phyloP scores from a whole-genome alignment of 2,797 vertebrate species.

The Malacoraja senta region DNA sequence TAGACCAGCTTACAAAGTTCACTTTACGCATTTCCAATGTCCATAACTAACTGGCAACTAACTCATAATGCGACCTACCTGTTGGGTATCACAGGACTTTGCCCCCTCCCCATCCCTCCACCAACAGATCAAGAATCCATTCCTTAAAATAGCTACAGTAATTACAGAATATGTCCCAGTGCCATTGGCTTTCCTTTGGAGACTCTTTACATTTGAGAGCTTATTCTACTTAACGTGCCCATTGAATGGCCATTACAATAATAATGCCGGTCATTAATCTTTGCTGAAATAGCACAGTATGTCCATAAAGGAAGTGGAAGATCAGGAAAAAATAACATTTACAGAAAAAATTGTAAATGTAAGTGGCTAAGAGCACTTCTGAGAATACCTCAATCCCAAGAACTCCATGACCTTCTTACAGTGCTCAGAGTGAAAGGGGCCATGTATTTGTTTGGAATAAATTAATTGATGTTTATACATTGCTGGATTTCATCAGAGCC shows the following conservation, averaged over 20 bases:
- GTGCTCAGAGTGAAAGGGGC: neutral
- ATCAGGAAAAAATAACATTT: neutral
- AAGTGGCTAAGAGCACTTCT: neutral
- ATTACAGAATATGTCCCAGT: neutral
- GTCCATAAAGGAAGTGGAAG: neutral
- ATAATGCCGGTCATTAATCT: neutral
- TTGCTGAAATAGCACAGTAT: no score
- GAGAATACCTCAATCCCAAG: neutral
- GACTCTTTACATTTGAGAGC: neutral
- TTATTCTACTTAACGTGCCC: neutral
- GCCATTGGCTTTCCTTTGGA: neutral
- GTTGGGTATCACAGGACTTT: no score
- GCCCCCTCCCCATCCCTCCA: no score
- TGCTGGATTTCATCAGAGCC: no score
- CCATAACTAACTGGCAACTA: no score
- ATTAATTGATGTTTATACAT: neutral
- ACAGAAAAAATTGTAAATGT: neutral
- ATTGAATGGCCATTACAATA: neutral
- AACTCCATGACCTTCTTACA: neutral
- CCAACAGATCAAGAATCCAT: no score
- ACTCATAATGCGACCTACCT: no score
- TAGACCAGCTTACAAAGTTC: neutral
- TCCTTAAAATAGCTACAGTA: neutral
- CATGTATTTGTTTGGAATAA: neutral
- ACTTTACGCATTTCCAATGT: no score